phyloP scores from a whole-genome alignment of 1,140 invertebrate genomes.

The Danaus plexippus region DNA sequence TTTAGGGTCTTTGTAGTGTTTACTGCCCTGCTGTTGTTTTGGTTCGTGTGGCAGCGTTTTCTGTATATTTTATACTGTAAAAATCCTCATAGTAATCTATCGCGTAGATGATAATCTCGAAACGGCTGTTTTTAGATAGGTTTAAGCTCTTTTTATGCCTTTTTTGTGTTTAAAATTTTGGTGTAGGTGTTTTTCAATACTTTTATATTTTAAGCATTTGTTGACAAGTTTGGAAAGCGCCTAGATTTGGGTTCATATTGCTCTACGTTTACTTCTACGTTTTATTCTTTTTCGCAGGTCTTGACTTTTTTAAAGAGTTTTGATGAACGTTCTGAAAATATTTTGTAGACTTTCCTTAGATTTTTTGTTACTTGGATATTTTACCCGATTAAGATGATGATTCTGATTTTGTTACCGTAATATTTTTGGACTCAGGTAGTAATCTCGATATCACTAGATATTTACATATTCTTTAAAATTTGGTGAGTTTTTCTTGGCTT shows the following conservation, averaged over 20 bases:
- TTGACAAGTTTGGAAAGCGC: conserved; percentile 12
- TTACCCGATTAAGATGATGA: conserved; percentile 1
- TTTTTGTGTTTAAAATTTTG: conserved; percentile 7
- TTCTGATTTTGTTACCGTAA: neutral
- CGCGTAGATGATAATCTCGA: conserved; percentile 9
- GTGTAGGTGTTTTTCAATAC: conserved; percentile 13
- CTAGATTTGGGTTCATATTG: conserved; percentile 2
- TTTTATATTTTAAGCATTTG: conserved; percentile 14
- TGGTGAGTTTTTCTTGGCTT: too few relatives aligned
- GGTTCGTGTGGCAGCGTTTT: neutral
- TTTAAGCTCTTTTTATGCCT: conserved; percentile 8
- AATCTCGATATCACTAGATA: too few relatives aligned
- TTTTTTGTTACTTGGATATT: neutral
- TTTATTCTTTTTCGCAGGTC: conserved; percentile 16
- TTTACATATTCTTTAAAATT: too few relatives aligned
- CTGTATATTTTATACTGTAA: conserved; percentile 2
- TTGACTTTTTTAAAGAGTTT: conserved; percentile 13
- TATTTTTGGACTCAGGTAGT: too few relatives aligned
- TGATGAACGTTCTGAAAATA: conserved; percentile 1
- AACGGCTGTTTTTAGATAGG: neutral
- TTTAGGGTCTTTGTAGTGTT: neutral
- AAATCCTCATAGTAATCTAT: conserved; percentile 8
- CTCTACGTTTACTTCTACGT: conserved; percentile 8
- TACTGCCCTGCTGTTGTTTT: neutral
- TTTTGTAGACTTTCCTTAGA: neutral